Conservation (phyloP, 2,113 vertebrate genomes). For the Isichthys henryi region DNA sequence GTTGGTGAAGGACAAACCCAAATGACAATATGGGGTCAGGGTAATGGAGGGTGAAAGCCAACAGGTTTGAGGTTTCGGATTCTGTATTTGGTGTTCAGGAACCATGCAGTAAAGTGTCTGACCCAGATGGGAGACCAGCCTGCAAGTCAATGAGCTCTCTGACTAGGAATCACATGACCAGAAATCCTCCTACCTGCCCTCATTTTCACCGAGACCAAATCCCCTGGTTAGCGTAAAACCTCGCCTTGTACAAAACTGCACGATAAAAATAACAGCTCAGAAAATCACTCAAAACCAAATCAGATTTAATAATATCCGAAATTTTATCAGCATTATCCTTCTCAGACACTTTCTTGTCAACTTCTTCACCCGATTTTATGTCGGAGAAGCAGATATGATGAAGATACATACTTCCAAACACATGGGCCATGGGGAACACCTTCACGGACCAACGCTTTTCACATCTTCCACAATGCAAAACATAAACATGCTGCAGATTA, state of each 20-base stretch:
- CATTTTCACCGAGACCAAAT: neutral
- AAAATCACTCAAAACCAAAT: neutral
- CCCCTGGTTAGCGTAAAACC: too few relatives aligned
- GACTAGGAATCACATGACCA: neutral
- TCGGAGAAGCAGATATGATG: neutral
- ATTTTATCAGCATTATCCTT: neutral
- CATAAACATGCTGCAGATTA: neutral
- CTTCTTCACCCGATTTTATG: neutral
- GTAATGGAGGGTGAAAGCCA: neutral
- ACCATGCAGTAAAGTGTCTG: neutral
- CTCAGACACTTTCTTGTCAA: neutral
- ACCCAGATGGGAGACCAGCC: neutral
- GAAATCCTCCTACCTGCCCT: neutral
- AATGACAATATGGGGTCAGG: neutral
- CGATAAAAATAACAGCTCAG: neutral
- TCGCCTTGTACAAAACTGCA: neutral
- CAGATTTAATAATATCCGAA: neutral
- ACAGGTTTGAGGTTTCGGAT: neutral
- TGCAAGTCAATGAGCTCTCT: neutral
- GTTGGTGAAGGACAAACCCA: neutral
- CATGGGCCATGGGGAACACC: too few relatives aligned
- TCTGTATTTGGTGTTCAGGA: neutral
- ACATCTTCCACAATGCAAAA: neutral
- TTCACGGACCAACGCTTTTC: neutral
- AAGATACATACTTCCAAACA: neutral